Percentiles rank a stretch among this genome's conserved stretches.
Conservation (phyloP, 1,140 invertebrate genomes). For the Psix sp. region DNA sequence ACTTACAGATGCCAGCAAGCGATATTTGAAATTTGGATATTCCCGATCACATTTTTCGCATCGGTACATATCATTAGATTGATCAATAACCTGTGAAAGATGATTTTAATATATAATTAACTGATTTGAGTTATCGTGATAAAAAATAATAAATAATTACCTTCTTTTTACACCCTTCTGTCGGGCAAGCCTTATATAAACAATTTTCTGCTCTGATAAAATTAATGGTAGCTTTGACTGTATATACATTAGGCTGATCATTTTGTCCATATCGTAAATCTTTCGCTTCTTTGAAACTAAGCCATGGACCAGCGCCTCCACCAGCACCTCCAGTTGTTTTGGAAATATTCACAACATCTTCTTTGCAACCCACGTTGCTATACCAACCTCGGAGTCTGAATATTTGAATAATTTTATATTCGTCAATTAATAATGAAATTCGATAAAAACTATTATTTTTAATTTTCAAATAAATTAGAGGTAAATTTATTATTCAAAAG, state of each 20-base stretch:
- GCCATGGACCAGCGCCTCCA: constrained; percentile 73
- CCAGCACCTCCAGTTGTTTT: constrained; percentile 52
- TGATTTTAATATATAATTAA: too few species aligned
- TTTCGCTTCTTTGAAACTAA: constrained; percentile 85
- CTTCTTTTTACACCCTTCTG: constrained; percentile 94
- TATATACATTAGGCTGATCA: constrained; percentile 89
- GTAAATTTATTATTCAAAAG: too few species aligned
- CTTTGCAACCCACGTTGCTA: constrained; percentile 83
- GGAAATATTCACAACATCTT: constrained; percentile 75
- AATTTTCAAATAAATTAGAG: too few species aligned
- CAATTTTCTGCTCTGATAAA: constrained; percentile 86
- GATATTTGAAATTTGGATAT: constrained; percentile 90
- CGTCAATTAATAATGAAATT: too few species aligned
- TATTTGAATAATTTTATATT: too few species aligned
- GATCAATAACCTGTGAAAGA: constrained; percentile 84
- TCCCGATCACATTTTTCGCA: constrained; percentile 96
- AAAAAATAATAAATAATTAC: constrained; percentile 65
- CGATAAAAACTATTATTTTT: too few species aligned
- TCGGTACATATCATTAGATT: constrained; percentile 89
- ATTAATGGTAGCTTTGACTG: constrained; percentile 82
- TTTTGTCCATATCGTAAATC: constrained; percentile 80
- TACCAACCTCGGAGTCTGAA: constrained; percentile 90
- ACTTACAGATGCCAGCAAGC: constrained; percentile 88
- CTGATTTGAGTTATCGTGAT: too few species aligned
- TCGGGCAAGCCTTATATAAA: constrained; percentile 93